phyloP scores from a whole-genome alignment of 1,140 invertebrate species.

The Andricus grossulariae region DNA sequence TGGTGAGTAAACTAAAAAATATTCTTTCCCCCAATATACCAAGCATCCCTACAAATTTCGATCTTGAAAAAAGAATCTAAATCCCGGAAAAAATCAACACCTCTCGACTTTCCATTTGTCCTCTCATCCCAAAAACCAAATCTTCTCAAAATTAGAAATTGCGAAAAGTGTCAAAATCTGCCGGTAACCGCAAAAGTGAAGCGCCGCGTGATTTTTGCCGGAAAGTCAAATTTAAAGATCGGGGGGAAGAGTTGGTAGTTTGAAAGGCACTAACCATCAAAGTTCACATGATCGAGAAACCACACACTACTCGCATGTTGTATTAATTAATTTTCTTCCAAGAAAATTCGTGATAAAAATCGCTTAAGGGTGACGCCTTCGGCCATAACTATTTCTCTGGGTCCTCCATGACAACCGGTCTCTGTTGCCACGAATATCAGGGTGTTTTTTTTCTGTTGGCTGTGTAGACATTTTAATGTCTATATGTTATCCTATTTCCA shows the following conservation, averaged over 20 bases:
- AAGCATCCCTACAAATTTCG: neutral
- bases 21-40: neutral
- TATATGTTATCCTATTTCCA: too few species aligned
- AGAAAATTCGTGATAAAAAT: neutral
- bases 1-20: conserved; percentile 77
- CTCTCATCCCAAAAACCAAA: neutral
- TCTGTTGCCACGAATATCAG: too few species aligned
- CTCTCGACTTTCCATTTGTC: conserved; percentile 6
- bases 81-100: neutral
- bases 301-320: neutral
- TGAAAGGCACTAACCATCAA: too few species aligned
- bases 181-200: neutral
- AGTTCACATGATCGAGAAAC: conserved; percentile 12
- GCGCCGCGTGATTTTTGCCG: conserved; percentile 1
- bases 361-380: neutral
- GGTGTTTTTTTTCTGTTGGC: too few species aligned
- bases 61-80: conserved; percentile 23
- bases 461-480: too few species aligned
- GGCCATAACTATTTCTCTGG: conserved; percentile 27
- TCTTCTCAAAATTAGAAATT: conserved; percentile 6
- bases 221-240: neutral
- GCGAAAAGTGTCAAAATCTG: too few species aligned
- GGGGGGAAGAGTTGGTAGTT: too few species aligned
- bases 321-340: conserved; percentile 35
- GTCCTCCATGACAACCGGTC: neutral